These are phyloP conservation scores for Heliopora coerulea DNA, from an alignment of 92 coral and sea anemone genomes.

Conservation along the genomic window DNA sequence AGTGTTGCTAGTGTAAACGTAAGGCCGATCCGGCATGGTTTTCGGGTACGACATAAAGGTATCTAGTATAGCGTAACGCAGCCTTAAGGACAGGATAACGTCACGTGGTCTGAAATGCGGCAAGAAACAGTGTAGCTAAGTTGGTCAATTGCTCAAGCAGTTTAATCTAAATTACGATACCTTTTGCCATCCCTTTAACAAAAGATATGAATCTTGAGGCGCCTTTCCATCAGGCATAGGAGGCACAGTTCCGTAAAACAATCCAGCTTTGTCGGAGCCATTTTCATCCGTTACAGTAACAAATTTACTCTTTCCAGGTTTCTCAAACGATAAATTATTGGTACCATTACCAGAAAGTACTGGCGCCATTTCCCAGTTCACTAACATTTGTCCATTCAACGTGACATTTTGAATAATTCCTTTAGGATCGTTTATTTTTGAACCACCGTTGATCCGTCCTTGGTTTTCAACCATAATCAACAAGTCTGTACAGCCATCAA, in stretches of 20 bases:
- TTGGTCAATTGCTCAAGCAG: too few species aligned
- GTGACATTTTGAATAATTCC: constrained; percentile 89
- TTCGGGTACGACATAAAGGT: too few species aligned
- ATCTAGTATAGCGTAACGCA: too few species aligned
- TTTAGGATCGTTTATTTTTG: constrained; percentile 78
- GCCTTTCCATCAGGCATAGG: not conserved
- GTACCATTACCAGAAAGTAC: constrained; percentile 39
- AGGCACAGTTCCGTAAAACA: constrained; percentile 5
- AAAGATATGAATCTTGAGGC: constrained; percentile 67
- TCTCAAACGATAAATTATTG: not conserved
- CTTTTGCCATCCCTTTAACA: constrained; percentile 79
- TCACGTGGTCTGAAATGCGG: too few species aligned
- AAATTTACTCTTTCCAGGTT: too few species aligned
- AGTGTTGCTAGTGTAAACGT: too few species aligned
- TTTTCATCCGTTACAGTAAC: not conserved
- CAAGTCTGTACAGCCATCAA: not conserved
- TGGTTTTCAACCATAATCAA: constrained; percentile 80
- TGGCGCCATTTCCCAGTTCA: constrained; percentile 85
- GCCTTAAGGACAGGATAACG: too few species aligned
- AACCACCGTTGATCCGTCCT: constrained; percentile 73
- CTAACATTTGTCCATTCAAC: constrained; percentile 38
- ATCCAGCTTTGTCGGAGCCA: not conserved
- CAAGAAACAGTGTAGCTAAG: too few species aligned
- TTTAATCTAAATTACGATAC: too few species aligned
- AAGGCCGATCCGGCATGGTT: too few species aligned